Base-by-base conservation (phyloP, 2,113 vertebrate genomes). In the Heterotilapia buettikoferi region DNA sequence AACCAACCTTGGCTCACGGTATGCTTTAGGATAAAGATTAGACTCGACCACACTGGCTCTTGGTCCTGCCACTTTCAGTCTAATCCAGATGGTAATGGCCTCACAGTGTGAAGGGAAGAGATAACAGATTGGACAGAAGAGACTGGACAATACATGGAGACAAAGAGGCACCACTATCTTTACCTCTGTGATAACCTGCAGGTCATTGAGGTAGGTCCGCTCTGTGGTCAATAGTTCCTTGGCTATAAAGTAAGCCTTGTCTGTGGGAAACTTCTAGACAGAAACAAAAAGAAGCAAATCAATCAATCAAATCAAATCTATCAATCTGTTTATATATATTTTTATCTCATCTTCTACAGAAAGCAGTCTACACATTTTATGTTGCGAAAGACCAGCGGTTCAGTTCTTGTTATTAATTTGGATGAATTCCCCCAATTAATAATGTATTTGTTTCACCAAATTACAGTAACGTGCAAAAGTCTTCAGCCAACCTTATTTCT, bases 211-310 rank as follows among this genome's bases (percentile, higher is more conserved):
- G 94, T 98, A 98, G 0, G 98, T 99, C 83, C 98, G 93, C 93
- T 99, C 98, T 0, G 98, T 99, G 57, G 98, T 98, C 0, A 98
- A 96, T 24, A 97, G 97, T 79, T 99, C 98, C 90, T 99, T 99
- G 81, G 98, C 98, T 19, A 99, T 99, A 95, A 98, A 99, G 93
- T 99, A 99, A 3, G 98, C 97, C 90, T 98, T 98, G 95, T 99
- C 98, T 18, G 97, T 96, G 40, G 98, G 98, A 95, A 97, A 98
- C 94, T 97, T 97, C 98, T 99, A 96, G 57, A 96, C 96, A 96
- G 88, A 94, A 92, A 92, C 9, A 79, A 5, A 88, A 87, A 86
- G 54, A 66, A 36, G 31, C 18, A 63, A 86, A 13, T 16, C 87
- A 59, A 47, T 66, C 6, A 7, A 90, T 83, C 66, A 31, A 47